Conservation (phyloP, 2,113 vertebrate species). For the Erinaceus europaeus region DNA sequence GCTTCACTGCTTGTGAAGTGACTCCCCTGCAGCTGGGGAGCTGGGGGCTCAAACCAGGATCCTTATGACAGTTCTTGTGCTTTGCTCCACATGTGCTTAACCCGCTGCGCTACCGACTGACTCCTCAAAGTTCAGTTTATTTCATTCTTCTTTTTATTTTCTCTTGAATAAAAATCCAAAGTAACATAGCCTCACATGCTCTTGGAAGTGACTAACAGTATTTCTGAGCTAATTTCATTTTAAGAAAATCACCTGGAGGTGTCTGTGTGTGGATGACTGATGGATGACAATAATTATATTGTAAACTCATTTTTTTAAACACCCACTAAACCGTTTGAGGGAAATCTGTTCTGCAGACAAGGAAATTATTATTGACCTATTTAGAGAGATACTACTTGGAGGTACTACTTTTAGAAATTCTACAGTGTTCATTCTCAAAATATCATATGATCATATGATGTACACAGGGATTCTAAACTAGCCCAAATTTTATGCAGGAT, state of each 20-base stretch:
- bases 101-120: no score
- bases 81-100: no score
- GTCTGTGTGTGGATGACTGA: background rate
- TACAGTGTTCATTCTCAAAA: background rate
- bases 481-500: background rate
- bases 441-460: background rate
- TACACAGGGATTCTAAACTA: background rate
- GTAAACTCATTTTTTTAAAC: background rate
- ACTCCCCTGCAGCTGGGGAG: no score
- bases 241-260: background rate
- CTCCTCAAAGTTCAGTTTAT: background rate
- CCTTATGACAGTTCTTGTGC: no score
- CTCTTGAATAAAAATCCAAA: background rate
- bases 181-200: background rate
- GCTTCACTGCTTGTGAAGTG: no score
- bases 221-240: background rate
- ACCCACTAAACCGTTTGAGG: background rate
- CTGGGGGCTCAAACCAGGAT: no score
- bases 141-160: background rate
- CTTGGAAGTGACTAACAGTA: background rate
- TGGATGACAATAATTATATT: background rate
- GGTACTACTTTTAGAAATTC: background rate
- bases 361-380: background rate
- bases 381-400: slow-evolving; percentile 15
- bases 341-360: slow-evolving; percentile 1